phyloP scores from a whole-genome alignment of 2,797 vertebrate species.

The Pteropus rufus region DNA sequence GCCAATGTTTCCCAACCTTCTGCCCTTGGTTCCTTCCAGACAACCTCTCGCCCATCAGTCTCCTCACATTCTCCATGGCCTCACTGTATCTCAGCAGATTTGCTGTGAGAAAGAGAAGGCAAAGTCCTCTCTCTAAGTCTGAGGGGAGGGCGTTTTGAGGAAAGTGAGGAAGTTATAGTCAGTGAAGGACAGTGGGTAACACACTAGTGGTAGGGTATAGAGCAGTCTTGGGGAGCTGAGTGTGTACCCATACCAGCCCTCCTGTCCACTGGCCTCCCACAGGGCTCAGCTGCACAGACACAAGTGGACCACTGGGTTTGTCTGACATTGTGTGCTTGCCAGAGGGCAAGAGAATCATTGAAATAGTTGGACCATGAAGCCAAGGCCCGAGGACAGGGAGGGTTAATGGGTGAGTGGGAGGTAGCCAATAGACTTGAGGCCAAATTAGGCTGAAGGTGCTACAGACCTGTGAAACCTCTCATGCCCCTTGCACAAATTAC shows the following conservation, averaged over 20 bases:
- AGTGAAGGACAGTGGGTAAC: not conserved
- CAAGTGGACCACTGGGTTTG: not conserved
- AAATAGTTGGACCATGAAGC: not conserved
- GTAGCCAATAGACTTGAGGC: not conserved
- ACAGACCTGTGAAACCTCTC: not conserved
- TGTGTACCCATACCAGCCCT: no score
- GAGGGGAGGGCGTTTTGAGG: not conserved
- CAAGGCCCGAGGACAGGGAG: not conserved
- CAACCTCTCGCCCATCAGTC: not conserved
- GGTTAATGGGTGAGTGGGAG: not conserved
- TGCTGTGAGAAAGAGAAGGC: not conserved
- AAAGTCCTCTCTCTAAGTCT: not conserved
- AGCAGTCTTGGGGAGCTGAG: not conserved
- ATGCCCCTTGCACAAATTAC: not conserved
- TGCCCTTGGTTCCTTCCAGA: not conserved
- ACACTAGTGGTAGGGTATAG: accelerated
- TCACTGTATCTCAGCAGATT: not conserved
- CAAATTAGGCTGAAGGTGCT: not conserved
- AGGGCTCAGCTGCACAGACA: not conserved
- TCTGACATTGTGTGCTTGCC: not conserved
- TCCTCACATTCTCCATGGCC: not conserved
- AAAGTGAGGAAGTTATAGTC: not conserved
- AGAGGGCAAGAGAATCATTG: not conserved
- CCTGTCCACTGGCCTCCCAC: not conserved
- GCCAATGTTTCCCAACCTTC: not conserved